Evolutionary conservation across 2,888 invertebrate species (phyloP), one percentile per base, ranked within the genome.

Genomic region (Hypomecis atomaria): DNA sequence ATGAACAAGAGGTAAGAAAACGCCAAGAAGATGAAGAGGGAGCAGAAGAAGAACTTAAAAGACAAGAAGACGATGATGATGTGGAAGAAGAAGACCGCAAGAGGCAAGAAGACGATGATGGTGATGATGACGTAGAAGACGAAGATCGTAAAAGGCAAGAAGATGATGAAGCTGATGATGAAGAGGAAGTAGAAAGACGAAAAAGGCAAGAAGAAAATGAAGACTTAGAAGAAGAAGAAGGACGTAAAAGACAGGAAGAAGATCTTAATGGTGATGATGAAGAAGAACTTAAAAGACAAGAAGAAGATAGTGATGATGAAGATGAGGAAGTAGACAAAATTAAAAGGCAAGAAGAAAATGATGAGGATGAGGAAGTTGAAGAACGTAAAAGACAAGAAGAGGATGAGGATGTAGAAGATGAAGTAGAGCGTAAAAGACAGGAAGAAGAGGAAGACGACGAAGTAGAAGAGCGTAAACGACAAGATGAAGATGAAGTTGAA

Each of bases 1-100:
- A 75, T 7, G 66, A 63, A 33, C 66, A 66, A 56, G 68, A 63
- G 9, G 40, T 53, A 6, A 66, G 48, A 8, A 50, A 50, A 42
- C 4, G 48, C 0, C 59, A 60, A 40, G 67, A 65, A 54, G 55
- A 52, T 7, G 67, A 62, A 45, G 64, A 72, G 3, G 70, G 70
- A n/a, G 58, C 61, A 5, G 40, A 54, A 0, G 63, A 66, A 52
- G 61, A 62, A 0, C 13, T 0, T 0, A 45, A 44, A 6, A 36
- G 37, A 23, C 62, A 59, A 1, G 67, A 59, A 5, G 64, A 69
- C 0, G 62, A 45, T 0, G 69, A 65, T 4, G 58, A 66, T 33
- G 61, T 59, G 23, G 65, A 70, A 48, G 11, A 37, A 6, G 65
- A 65, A 0, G 58, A 65, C 5, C 53, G 63, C 11, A 55, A 59